Base-by-base conservation (phyloP, 2,113 vertebrate genomes). In the Tupaia tana region DNA sequence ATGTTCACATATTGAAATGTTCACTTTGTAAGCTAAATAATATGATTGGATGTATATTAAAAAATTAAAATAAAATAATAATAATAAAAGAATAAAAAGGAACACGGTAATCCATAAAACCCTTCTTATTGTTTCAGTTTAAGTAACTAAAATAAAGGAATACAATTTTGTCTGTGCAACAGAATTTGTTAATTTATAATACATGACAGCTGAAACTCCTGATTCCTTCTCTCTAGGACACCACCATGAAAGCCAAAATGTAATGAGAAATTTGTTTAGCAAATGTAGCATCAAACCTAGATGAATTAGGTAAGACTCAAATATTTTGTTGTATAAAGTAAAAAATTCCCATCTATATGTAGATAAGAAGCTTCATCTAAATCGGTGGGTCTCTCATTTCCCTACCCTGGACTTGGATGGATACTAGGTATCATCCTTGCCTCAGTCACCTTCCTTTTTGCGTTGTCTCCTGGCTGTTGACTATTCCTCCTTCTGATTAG, bases 101-200 rank as follows among this genome's bases (percentile, higher is more conserved):
- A 54, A 73, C 2, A 16, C 11, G 19, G 52, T 83, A 82, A 2
- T 22, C 52, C 82, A 82, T 0, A 0, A 93, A 95, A 25, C 0
- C 43, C n/a, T 59, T 70, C 18, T 96, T 86, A 59, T 54, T 84
- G 64, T 93, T 96, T 95, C 75, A 91, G 22, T n/a, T 61, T 75
- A 66, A 24, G 71, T 18, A 79, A 88, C 56, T 59, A 56, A n/a
- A 22, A 52, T 63, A 88, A 54, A 52, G 31, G 20, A 25, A 58
- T 20, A 59, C 3, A 59, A 69, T 79, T 58, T n/a, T 91, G 14
- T 77, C 77, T 78, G 14, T 43, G 69, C 80, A 63, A 29, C 34
- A 31, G 61, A 1, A 79, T 87, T 64, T 86, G 86, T 31, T 67
- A 69, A 25, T 80, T 74, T 58, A 43, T 67, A 56, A 52, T 71